phyloP scores from a whole-genome alignment of 2,113 vertebrate genomes.

The Cyprinodon brontotheroides region DNA sequence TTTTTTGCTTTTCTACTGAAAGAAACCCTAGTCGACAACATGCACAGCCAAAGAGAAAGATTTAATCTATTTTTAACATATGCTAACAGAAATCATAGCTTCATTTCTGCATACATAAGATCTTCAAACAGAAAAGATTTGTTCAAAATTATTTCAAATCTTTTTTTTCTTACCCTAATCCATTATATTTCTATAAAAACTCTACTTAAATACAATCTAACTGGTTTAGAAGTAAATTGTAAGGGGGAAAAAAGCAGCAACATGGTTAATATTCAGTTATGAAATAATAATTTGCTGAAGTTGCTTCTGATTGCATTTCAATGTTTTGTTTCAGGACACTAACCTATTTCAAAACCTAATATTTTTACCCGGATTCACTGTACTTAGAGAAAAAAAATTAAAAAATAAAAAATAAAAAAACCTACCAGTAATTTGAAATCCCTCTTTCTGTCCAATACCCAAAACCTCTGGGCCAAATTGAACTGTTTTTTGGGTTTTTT shows the following conservation, averaged over 20 bases:
- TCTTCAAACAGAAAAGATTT: background rate
- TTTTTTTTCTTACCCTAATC: background rate
- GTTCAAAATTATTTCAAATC: background rate
- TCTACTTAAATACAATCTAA: background rate
- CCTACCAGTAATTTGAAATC: too few species aligned
- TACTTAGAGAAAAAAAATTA: too few species aligned
- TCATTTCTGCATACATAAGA: conserved; percentile 6
- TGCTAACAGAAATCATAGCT: conserved; percentile 42
- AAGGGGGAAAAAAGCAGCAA: too few species aligned
- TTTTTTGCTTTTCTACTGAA: conserved; percentile 43
- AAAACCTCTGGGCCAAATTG: too few species aligned
- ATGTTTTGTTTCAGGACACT: background rate
- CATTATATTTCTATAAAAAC: background rate
- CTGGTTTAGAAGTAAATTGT: too few species aligned
- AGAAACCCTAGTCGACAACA: conserved; percentile 16
- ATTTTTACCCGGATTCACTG: too few species aligned
- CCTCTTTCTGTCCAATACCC: too few species aligned
- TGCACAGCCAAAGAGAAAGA: background rate
- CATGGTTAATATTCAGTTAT: too few species aligned
- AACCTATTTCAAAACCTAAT: too few species aligned
- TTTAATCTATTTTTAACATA: conserved; percentile 1
- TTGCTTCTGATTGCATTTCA: background rate
- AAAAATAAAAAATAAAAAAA: too few species aligned
- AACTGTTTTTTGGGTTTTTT: too few species aligned
- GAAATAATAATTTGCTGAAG: background rate